Base-by-base conservation (phyloP, 2,888 invertebrate genomes). In the Mesochorus sp. region DNA sequence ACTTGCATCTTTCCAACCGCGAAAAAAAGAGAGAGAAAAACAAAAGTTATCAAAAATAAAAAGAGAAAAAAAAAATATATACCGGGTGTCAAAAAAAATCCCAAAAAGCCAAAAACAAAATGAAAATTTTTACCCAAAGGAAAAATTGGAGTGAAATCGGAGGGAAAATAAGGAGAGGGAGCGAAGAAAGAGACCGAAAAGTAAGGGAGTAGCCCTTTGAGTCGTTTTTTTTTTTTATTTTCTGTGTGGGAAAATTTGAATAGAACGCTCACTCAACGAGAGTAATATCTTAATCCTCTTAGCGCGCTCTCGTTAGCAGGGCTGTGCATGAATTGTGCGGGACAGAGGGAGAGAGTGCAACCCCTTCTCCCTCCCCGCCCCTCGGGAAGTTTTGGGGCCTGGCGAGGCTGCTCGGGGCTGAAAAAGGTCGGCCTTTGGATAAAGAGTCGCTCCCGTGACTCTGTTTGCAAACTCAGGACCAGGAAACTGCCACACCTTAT, bases 281-380 rank as follows among this genome's bases (percentile, higher is more conserved):
- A 82, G 80, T 85, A 85, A 85, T 82, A 83, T 84, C 80, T 83
- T 87, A 88, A 86, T 88, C 85, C 85, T 82, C 85, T 86, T 85
- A 83, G 39, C 10, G 70, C 59, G 39, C 37, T 49, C 47, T 1
- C 24, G 59, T n/a, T 64, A 42, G 47, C 14, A 61, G 42, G 57
- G 37, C 62, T 53, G 44, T 64, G 62, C 68, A 64, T 42, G 73
- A 19, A 55, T 71, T 51, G 34, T 28, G 26, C 24, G 51, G 26
- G 34, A 66, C 37, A 59, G 21, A 68, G 28, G 39, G 53, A 73
- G 59, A 31, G 68, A 21, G 72, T 44, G 62, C 42, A 12, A 47
- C 19, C 5, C n/a, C n/a, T n/a, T n/a, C n/a, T n/a, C n/a, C n/a
- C n/a, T n/a, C n/a, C n/a, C n/a, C 8, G 1, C 26, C 51, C 51